Conservation (phyloP, 2,888 invertebrate genomes). For the Leucophenga maculata region DNA sequence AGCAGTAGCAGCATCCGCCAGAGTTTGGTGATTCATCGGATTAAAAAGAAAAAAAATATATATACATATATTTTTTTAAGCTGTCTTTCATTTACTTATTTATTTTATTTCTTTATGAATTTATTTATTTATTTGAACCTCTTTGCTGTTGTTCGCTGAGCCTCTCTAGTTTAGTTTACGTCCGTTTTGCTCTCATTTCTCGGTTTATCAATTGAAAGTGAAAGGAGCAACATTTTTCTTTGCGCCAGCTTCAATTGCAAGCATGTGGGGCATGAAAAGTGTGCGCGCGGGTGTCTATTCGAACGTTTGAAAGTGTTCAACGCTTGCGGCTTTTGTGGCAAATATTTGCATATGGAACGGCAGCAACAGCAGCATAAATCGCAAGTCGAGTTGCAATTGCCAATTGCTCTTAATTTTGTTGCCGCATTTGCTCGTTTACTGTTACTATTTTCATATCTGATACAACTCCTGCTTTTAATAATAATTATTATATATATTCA, state of each 20-base stretch:
- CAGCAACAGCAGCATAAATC: not conserved
- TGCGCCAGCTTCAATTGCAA: conserved; percentile 26
- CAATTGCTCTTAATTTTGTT: conserved; percentile 61
- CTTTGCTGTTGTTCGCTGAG: not conserved
- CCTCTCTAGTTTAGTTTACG: conserved; percentile 47
- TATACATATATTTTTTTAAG: not conserved
- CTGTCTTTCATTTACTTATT: conserved; percentile 16
- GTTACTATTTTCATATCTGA: conserved; percentile 28
- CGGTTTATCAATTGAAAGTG: conserved; percentile 57
- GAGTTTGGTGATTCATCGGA: conserved; percentile 24
- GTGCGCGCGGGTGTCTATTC: not conserved
- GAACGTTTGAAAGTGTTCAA: conserved; percentile 57
- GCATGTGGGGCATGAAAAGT: not conserved
- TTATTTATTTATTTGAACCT: conserved; percentile 14
- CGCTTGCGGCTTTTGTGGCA: conserved; percentile 35
- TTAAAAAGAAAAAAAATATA: not conserved
- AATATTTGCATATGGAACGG: conserved; percentile 50
- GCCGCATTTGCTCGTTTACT: conserved; percentile 30
- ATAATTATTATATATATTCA: conserved; percentile 42
- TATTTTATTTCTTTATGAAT: conserved; percentile 20
- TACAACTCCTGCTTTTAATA: conserved; percentile 30
- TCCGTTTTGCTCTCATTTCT: conserved; percentile 62
- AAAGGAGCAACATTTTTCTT: conserved; percentile 58
- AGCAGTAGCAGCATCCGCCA: conserved; percentile 28
- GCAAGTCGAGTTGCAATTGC: conserved; percentile 61